A percentile compares a stretch with the other conserved stretches of the same genome.
Evolutionary conservation across 1,140 invertebrate genomes (phyloP).

Genomic region (Nylanderia fulva): DNA sequence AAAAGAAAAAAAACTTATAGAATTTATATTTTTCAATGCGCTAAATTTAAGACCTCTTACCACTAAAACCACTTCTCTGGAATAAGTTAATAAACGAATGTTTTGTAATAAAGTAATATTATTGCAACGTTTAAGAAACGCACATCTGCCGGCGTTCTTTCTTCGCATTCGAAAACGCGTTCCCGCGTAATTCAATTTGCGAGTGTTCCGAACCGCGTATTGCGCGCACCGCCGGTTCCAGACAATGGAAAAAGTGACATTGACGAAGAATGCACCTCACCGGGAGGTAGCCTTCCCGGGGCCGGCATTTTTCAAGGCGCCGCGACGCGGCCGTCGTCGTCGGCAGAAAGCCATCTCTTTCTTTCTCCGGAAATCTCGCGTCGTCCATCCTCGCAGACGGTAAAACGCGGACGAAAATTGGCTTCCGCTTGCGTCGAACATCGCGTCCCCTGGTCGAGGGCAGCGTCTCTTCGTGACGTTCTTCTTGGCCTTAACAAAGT

Average conservation of each 20-base stretch:
- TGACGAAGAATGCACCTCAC: constrained; percentile 47
- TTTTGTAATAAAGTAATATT: too few relatives aligned
- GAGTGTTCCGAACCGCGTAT: constrained; percentile 20
- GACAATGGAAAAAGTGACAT: constrained; percentile 47
- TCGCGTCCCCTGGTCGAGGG: not conserved
- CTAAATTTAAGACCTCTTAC: not conserved
- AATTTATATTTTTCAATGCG: not conserved
- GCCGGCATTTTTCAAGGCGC: constrained; percentile 51
- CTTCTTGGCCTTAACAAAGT: not conserved
- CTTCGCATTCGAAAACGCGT: not conserved
- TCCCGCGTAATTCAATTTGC: constrained; percentile 33
- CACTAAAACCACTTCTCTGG: too few relatives aligned
- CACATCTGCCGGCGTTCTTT: not conserved
- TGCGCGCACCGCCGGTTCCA: not conserved
- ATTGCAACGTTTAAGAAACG: too few relatives aligned
- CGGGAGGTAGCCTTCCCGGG: constrained; percentile 4
- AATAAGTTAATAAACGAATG: too few relatives aligned
- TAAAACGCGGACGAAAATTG: constrained; percentile 45
- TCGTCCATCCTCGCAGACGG: constrained; percentile 18
- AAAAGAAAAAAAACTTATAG: too few relatives aligned
- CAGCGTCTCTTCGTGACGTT: not conserved
- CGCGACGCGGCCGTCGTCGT: constrained; percentile 20
- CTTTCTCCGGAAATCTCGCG: constrained; percentile 36
- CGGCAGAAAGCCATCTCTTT: constrained; percentile 45
- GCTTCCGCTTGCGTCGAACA: constrained; percentile 36